phyloP scores from a whole-genome alignment of 92 coral and sea anemone species.

The Parazoanthus swiftii region DNA sequence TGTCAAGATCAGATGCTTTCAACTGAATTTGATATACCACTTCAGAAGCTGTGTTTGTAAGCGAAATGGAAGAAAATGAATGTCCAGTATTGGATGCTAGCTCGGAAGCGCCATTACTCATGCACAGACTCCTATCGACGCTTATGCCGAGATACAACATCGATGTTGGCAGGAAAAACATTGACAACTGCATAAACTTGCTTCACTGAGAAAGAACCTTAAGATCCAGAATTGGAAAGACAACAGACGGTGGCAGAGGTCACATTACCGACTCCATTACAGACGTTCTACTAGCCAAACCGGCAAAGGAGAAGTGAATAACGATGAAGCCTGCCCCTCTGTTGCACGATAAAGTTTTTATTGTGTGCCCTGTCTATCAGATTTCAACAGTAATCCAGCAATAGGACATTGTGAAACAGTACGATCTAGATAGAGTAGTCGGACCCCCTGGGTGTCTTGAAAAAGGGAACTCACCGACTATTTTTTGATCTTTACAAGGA shows the following conservation, averaged over 20 bases:
- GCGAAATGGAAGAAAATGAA: no score
- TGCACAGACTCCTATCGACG: neutral
- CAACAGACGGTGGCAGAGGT: conserved; percentile 4
- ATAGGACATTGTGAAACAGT: conserved; percentile 52
- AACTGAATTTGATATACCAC: no score
- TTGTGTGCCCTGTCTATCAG: conserved; percentile 59
- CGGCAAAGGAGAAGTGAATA: neutral
- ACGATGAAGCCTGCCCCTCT: conserved; percentile 56
- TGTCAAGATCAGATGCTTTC: no score
- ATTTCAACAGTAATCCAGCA: conserved; percentile 54
- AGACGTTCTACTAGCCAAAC: conserved; percentile 17
- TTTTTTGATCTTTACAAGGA: no score
- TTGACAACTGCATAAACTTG: conserved; percentile 52
- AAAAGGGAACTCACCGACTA: no score
- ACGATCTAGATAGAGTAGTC: no score
- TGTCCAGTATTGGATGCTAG: neutral
- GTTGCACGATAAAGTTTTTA: conserved; percentile 47
- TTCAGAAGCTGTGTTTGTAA: no score
- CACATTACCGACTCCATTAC: no score
- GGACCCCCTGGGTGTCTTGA: no score
- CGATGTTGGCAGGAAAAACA: conserved; percentile 60
- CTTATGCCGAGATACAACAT: neutral
- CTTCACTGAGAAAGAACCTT: conserved; percentile 51
- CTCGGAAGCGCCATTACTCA: neutral
- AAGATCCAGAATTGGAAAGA: neutral